Percentiles rank a stretch among this genome's conserved stretches.
phyloP scores from a whole-genome alignment of 2,797 vertebrate species.

The Propithecus perrieri region DNA sequence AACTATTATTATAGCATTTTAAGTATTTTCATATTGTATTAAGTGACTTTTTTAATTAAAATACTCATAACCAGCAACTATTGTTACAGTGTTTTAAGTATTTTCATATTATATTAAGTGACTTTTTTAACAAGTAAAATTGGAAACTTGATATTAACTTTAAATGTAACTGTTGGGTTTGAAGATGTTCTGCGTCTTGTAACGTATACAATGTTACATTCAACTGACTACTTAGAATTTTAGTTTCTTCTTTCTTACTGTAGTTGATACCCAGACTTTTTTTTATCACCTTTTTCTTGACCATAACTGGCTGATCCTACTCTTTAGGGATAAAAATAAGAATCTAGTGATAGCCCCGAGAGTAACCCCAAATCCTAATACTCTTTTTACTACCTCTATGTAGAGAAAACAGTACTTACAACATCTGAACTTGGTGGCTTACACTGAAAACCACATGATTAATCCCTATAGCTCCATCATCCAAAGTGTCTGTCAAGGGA shows the following conservation, averaged over 20 bases:
- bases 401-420: neutral
- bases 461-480: neutral
- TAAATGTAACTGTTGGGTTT: neutral
- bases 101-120: neutral
- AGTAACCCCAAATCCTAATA: neutral
- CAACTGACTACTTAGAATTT: neutral
- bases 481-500: neutral
- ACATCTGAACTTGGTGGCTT: neutral
- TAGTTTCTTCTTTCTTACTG: neutral
- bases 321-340: neutral
- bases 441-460: neutral
- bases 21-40: neutral
- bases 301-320: neutral
- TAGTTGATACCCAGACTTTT: neutral
- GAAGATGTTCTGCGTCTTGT: neutral
- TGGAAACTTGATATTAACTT: neutral
- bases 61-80: neutral
- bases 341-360: neutral
- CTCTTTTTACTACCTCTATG: neutral
- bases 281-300: neutral
- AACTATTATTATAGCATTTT: neutral
- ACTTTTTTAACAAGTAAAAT: neutral
- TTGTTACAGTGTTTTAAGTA: neutral
- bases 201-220: neutral
- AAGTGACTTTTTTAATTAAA: neutral